These are phyloP conservation scores for Hydrotaea diabolus DNA, from an alignment of 2,888 invertebrate genomes.

Conservation along the genomic window DNA sequence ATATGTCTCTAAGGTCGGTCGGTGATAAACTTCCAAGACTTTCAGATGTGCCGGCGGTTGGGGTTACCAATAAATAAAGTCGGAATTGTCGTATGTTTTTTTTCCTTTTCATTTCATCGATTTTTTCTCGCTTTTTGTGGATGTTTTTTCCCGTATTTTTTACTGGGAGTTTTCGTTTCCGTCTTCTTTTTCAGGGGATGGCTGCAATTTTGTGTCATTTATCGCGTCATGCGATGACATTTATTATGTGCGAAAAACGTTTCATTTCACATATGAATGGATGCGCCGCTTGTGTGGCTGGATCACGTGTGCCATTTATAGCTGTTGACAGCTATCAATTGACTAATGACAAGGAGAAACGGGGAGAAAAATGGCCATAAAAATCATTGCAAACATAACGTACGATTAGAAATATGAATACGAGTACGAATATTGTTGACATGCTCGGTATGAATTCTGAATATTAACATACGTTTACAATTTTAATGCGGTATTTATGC, in stretches of 20 bases:
- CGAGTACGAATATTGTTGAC: not conserved
- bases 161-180: conserved; percentile 41
- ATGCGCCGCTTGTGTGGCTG: not conserved
- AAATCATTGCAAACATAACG: conserved; percentile 27
- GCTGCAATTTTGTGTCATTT: conserved; percentile 39
- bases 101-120: conserved; percentile 32
- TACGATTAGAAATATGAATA: not conserved
- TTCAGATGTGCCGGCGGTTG: not conserved
- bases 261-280: conserved; percentile 34
- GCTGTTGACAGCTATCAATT: conserved; percentile 58
- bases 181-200: conserved; percentile 61
- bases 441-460: not conserved
- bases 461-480: conserved; percentile 3
- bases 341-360: conserved; percentile 61
- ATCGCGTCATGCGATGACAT: conserved; percentile 59
- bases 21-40: conserved; percentile 54
- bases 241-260: conserved; percentile 66
- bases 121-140: conserved; percentile 12
- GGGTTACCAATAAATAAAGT: conserved; percentile 18
- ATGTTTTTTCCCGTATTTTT: conserved; percentile 49
- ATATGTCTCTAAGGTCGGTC: not conserved
- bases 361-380: conserved; percentile 27
- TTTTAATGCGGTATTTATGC: not conserved
- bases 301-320: conserved; percentile 42
- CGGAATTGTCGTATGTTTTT: conserved; percentile 25